Evolutionary conservation across 1,140 invertebrate genomes (phyloP).

Genomic region (Calycopis cecrops): DNA sequence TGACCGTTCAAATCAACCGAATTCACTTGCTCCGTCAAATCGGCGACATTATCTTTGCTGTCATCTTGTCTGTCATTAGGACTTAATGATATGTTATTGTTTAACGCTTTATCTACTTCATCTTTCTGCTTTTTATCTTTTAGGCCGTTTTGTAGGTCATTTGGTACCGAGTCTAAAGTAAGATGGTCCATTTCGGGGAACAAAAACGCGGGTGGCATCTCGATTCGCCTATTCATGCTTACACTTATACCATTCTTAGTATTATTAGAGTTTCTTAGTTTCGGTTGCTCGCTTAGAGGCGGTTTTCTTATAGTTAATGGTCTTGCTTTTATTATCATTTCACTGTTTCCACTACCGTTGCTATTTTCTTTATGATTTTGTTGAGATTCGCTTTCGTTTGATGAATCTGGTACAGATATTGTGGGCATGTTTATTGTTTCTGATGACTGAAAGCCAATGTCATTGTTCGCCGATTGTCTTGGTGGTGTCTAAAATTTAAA

Average conservation of each 20-base stretch:
- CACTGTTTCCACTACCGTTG: slow-evolving; percentile 63
- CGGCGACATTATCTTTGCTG: slow-evolving; percentile 69
- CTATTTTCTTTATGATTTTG: slow-evolving; percentile 56
- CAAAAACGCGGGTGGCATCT: slow-evolving; percentile 88
- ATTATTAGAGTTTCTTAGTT: slow-evolving; percentile 77
- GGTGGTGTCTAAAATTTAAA: slow-evolving; percentile 59
- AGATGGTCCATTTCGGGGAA: slow-evolving; percentile 83
- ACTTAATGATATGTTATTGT: slow-evolving; percentile 56
- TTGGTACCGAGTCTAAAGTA: slow-evolving; percentile 37
- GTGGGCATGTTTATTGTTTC: slow-evolving; percentile 44
- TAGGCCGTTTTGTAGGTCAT: slow-evolving; percentile 49
- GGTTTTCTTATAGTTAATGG: slow-evolving; percentile 87
- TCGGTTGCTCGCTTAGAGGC: slow-evolving; percentile 84
- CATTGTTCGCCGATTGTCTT: slow-evolving; percentile 58
- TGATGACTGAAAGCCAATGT: slow-evolving; percentile 37
- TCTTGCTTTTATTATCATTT: slow-evolving; percentile 85
- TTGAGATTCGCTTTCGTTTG: slow-evolving; percentile 45
- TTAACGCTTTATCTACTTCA: slow-evolving; percentile 58
- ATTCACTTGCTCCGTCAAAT: slow-evolving; percentile 69
- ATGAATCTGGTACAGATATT: slow-evolving; percentile 42
- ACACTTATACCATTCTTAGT: slow-evolving; percentile 77
- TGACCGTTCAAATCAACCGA: slow-evolving; percentile 73
- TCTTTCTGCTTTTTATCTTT: slow-evolving; percentile 60
- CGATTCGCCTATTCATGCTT: slow-evolving; percentile 83
- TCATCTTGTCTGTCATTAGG: slow-evolving; percentile 63